phyloP scores from a whole-genome alignment of 2,797 vertebrate genomes.

The Tokudaia muenninki region DNA sequence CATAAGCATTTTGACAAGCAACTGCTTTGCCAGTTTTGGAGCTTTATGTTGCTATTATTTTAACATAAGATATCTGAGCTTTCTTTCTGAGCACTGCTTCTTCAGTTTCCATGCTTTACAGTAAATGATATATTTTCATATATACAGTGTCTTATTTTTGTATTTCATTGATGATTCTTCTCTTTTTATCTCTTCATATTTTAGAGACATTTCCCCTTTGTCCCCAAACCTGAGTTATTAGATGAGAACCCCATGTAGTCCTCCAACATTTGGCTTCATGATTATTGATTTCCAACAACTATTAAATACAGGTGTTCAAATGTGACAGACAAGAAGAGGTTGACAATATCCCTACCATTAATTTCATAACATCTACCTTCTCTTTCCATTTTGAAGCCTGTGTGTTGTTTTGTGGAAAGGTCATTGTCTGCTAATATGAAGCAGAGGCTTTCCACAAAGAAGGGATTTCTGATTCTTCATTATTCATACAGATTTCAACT shows the following conservation, averaged over 20 bases:
- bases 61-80: not conserved
- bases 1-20: not conserved
- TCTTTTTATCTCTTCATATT: not conserved
- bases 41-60: not conserved
- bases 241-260: not conserved
- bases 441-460: not conserved
- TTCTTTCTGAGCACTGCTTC: not conserved
- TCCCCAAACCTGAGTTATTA: not conserved
- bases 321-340: not conserved
- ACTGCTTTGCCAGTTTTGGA: not conserved
- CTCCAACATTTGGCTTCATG: not conserved
- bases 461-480: constrained; percentile 21
- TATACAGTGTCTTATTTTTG: not conserved
- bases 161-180: not conserved
- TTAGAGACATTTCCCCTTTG: not conserved
- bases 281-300: constrained; percentile 17
- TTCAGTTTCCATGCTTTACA: not conserved
- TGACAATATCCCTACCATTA: not conserved
- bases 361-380: not conserved
- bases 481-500: not conserved
- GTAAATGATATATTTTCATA: not conserved
- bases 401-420: constrained; percentile 36
- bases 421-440: not conserved
- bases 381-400: constrained; percentile 19
- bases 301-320: not conserved